Conservation (phyloP, 2,113 vertebrate genomes). For the Anas platyrhynchos region DNA sequence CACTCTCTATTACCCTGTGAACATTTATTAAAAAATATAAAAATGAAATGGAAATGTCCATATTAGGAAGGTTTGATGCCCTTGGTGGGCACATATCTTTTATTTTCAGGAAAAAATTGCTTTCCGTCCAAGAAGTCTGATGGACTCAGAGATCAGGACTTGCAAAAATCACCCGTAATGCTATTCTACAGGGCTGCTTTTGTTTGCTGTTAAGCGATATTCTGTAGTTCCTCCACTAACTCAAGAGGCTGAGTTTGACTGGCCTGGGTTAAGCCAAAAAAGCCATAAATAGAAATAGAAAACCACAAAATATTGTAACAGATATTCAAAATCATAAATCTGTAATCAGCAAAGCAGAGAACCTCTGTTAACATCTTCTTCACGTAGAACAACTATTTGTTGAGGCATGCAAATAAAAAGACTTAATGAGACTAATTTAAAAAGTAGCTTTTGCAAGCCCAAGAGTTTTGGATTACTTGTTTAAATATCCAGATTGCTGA, state of each 20-base stretch:
- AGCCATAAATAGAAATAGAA: constrained; percentile 23
- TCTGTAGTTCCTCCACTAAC: not conserved
- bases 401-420: constrained; percentile 9
- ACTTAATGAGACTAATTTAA: not conserved
- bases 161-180: not conserved
- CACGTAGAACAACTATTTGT: not conserved
- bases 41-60: constrained; percentile 49
- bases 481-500: not conserved
- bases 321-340: constrained; percentile 42
- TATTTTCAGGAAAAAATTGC: constrained; percentile 25
- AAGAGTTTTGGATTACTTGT: constrained; percentile 10
- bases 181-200: constrained; percentile 6
- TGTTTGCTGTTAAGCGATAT: not conserved
- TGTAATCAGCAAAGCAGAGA: constrained; percentile 23
- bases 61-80: constrained; percentile 36
- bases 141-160: not conserved
- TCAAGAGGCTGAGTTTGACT: not conserved
- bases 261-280: not conserved
- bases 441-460: not conserved
- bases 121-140: constrained; percentile 31
- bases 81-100: constrained; percentile 22
- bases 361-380: constrained; percentile 20
- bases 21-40: constrained; percentile 8
- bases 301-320: constrained; percentile 34
- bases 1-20: constrained; percentile 9